Conservation (phyloP, 2,113 vertebrate species). For the Bubo bubo region DNA sequence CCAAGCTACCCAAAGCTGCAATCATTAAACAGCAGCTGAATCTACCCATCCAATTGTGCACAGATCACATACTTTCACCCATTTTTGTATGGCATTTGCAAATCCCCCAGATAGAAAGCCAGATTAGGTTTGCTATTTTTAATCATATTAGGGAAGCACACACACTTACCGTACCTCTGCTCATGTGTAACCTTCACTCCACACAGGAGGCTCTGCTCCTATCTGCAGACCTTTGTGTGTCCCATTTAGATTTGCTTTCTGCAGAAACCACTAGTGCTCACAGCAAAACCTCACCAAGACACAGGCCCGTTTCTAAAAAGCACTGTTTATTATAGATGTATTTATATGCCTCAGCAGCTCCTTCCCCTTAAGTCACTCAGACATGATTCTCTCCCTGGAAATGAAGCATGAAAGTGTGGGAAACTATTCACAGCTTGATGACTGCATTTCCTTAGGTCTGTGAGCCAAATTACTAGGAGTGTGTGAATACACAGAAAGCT, state of each 20-base stretch:
- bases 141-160: background rate
- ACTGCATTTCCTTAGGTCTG: slow-evolving; percentile 7
- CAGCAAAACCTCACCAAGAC: background rate
- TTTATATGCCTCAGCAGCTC: background rate
- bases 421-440: slow-evolving; percentile 15
- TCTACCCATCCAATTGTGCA: background rate
- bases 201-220: background rate
- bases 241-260: background rate
- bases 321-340: background rate
- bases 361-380: background rate
- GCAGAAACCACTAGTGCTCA: background rate
- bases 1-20: background rate
- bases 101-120: background rate
- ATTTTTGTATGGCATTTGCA: background rate
- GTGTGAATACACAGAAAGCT: slow-evolving; percentile 35
- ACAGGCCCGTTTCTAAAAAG: background rate
- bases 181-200: background rate
- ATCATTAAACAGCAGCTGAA: background rate
- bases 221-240: background rate
- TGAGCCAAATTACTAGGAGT: background rate
- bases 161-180: background rate
- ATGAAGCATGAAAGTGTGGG: background rate
- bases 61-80: background rate
- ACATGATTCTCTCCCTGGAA: background rate
- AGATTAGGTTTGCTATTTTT: background rate